A percentile compares a stretch with the other conserved stretches of the same genome.
Conservation (phyloP, 1,140 invertebrate genomes). For the Elysia chlorotica region DNA sequence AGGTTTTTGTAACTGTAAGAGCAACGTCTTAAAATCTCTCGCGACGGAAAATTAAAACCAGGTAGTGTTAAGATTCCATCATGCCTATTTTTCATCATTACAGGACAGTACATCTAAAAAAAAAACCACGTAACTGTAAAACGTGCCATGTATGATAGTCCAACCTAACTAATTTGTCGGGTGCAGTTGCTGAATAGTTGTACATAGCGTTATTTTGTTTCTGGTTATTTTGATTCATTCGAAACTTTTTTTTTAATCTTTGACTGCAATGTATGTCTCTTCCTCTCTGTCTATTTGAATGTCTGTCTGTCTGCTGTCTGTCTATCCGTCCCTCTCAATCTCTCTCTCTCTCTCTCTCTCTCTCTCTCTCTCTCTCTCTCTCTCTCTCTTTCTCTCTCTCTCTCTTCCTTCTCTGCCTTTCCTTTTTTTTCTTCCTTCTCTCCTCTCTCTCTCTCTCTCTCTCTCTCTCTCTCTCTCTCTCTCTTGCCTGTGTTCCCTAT, state of each 20-base stretch:
- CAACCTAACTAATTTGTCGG: neutral
- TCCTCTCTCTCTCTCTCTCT: constrained; percentile 2
- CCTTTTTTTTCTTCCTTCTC: neutral
- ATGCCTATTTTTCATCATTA: no score
- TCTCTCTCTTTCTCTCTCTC: neutral
- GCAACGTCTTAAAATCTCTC: no score
- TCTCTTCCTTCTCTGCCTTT: constrained; percentile 1
- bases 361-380: constrained; percentile 7
- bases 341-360: neutral
- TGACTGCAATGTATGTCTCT: neutral
- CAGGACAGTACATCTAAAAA: no score
- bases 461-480: neutral
- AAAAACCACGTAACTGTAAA: neutral
- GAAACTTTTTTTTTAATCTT: no score
- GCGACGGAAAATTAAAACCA: no score
- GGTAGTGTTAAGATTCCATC: no score
- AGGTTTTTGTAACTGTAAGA: no score
- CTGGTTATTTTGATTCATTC: no score
- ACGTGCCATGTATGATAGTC: neutral
- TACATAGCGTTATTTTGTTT: neutral
- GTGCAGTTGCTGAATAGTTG: neutral
- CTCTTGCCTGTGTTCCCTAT: neutral
- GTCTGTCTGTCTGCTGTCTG: neutral
- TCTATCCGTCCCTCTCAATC: neutral
- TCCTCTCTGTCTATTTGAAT: neutral